Percentiles rank a stretch among this genome's conserved stretches.
Evolutionary conservation across 2,113 vertebrate genomes (phyloP).

Genomic region (Rhea pennata): DNA sequence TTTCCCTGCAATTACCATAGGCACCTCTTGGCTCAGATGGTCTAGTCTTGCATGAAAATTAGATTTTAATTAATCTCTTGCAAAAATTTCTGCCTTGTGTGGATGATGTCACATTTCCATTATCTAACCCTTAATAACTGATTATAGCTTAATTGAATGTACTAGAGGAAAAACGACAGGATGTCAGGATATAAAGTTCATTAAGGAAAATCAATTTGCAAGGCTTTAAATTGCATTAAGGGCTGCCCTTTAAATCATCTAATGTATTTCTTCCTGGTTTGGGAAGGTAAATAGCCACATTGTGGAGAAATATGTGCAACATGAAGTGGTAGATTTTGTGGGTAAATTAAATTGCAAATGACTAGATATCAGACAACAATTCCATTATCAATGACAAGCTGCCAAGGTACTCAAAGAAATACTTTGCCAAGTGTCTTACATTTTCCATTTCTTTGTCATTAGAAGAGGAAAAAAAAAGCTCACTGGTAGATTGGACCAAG

Average conservation of each 20-base stretch:
- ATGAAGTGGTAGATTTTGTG: constrained; percentile 36
- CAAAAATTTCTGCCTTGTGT: constrained; percentile 35
- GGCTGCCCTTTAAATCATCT: constrained; percentile 61
- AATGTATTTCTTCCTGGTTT: constrained; percentile 40
- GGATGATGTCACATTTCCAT: constrained; percentile 65
- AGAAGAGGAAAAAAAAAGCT: background rate
- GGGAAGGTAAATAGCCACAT: constrained; percentile 47
- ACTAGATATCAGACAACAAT: constrained; percentile 51
- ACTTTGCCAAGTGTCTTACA: constrained; percentile 10
- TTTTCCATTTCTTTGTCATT: constrained; percentile 24
- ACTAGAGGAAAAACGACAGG: constrained; percentile 38
- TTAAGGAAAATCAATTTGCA: constrained; percentile 70
- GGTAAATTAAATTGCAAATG: constrained; percentile 59
- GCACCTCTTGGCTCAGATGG: constrained; percentile 46
- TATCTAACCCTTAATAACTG: constrained; percentile 57
- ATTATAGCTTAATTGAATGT: constrained; percentile 62
- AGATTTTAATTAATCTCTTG: constrained; percentile 67
- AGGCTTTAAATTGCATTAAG: constrained; percentile 65
- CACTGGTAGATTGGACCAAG: background rate
- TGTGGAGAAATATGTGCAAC: constrained; percentile 44
- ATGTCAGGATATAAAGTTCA: constrained; percentile 71
- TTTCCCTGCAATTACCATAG: background rate
- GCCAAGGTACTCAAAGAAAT: constrained; percentile 16
- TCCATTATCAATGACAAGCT: constrained; percentile 53
- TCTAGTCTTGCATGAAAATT: constrained; percentile 39